These are phyloP conservation scores for Clytia hemisphaerica DNA, from an alignment of 30 jellyfish, hydroid and myxozoan genomes.

Conservation along the genomic window DNA sequence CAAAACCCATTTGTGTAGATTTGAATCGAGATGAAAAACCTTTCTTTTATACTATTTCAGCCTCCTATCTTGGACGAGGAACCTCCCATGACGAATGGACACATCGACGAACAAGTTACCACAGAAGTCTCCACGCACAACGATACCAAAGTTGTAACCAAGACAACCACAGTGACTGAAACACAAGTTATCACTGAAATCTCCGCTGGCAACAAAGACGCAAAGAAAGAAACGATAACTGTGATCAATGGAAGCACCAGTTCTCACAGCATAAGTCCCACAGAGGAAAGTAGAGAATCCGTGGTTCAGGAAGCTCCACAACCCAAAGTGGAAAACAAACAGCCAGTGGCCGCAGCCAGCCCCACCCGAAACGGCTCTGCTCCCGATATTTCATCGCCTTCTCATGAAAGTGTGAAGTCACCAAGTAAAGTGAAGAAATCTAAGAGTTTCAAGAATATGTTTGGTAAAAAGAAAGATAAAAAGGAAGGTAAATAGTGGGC, in stretches of 20 bases:
- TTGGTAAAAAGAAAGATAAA: constrained; percentile 56
- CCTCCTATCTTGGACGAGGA: background rate
- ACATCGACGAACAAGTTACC: constrained; percentile 3
- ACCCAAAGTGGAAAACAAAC: too few species aligned
- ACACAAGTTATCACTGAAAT: constrained; percentile 57
- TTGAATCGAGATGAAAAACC: background rate
- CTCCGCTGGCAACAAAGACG: constrained; percentile 17
- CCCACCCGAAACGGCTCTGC: too few species aligned
- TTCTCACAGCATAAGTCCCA: too few species aligned
- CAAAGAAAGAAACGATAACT: too few species aligned
- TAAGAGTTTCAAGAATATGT: constrained; percentile 76
- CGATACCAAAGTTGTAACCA: constrained; percentile 53
- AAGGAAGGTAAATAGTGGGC: constrained; percentile 55
- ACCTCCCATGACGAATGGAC: constrained; percentile 9
- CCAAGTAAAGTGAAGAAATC: constrained; percentile 82
- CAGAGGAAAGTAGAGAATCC: too few species aligned
- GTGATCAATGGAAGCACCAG: too few species aligned
- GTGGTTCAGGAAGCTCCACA: too few species aligned
- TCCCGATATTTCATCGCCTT: too few species aligned
- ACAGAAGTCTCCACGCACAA: constrained; percentile 51
- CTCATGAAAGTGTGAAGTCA: too few species aligned
- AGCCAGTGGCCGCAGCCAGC: too few species aligned
- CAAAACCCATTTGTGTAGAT: background rate
- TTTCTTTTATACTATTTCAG: background rate
- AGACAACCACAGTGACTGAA: constrained; percentile 42